These are phyloP conservation scores for Achatina immaculata DNA, from an alignment of 1,140 invertebrate genomes.

Conservation along the genomic window DNA sequence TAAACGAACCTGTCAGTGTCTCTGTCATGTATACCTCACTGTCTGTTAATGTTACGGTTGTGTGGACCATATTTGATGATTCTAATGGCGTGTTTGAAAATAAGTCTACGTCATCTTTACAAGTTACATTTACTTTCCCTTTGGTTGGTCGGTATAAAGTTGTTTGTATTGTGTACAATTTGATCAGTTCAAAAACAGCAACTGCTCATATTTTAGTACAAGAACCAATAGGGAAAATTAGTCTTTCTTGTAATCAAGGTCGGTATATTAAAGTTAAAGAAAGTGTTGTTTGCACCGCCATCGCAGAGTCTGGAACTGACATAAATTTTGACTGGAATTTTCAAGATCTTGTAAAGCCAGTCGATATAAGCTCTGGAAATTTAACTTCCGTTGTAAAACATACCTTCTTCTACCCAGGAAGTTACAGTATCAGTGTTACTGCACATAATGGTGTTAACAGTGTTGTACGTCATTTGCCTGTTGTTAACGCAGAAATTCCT, in stretches of 20 bases:
- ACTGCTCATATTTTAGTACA: neutral
- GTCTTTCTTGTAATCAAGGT: neutral
- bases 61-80: constrained; percentile 16
- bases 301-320: constrained; percentile 2
- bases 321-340: constrained; percentile 27
- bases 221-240: constrained; percentile 5
- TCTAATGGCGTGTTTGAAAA: neutral
- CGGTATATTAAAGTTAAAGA: constrained; percentile 26
- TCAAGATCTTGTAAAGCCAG: neutral
- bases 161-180: neutral
- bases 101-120: neutral
- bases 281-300: constrained; percentile 13
- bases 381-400: neutral
- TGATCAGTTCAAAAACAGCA: neutral
- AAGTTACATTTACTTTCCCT: constrained; percentile 1
- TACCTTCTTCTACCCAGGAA: neutral
- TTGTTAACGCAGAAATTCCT: constrained; percentile 3
- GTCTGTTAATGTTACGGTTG: constrained; percentile 16
- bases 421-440: constrained; percentile 21
- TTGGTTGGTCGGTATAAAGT: constrained; percentile 17
- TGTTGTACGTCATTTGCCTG: neutral
- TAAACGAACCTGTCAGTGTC: neutral
- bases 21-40: neutral
- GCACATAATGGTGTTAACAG: constrained; percentile 9
- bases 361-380: neutral